phyloP scores from a whole-genome alignment of 2,888 invertebrate genomes.

The Epinotia demarniana region DNA sequence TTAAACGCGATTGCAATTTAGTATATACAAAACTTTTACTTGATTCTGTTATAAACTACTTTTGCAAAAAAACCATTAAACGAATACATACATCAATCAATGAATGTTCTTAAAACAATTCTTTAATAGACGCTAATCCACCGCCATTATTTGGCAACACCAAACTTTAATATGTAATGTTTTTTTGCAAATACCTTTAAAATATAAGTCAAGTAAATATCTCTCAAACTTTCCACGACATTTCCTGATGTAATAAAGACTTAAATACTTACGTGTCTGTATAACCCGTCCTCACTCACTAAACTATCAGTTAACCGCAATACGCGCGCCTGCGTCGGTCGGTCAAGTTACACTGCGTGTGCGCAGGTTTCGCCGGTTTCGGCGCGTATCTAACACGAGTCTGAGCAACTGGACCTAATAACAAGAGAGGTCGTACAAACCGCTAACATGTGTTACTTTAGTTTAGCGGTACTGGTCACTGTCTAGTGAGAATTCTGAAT shows the following conservation, averaged over 20 bases:
- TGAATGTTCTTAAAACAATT: no score
- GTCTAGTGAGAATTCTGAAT: not conserved
- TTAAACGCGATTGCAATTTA: no score
- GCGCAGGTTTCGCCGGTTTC: constrained; percentile 14
- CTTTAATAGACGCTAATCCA: no score
- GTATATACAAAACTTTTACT: no score
- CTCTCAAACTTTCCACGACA: not conserved
- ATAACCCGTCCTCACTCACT: constrained; percentile 14
- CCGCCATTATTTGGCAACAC: no score
- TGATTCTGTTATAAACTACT: no score
- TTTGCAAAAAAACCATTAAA: no score
- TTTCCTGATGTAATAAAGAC: not conserved
- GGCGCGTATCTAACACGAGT: constrained; percentile 7
- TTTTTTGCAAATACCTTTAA: no score
- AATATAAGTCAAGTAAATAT: no score
- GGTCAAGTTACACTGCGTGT: constrained; percentile 12
- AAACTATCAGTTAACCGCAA: constrained; percentile 2
- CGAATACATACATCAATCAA: no score
- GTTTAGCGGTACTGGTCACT: not conserved
- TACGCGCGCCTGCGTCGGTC: constrained; percentile 17
- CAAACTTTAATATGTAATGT: no score
- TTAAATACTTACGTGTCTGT: constrained; percentile 10
- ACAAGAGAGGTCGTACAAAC: not conserved
- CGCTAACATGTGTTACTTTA: constrained; percentile 2
- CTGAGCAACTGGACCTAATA: constrained; percentile 20